Evolutionary conservation across 2,797 vertebrate genomes (phyloP).

Genomic region (Hafferia zeledoni): DNA sequence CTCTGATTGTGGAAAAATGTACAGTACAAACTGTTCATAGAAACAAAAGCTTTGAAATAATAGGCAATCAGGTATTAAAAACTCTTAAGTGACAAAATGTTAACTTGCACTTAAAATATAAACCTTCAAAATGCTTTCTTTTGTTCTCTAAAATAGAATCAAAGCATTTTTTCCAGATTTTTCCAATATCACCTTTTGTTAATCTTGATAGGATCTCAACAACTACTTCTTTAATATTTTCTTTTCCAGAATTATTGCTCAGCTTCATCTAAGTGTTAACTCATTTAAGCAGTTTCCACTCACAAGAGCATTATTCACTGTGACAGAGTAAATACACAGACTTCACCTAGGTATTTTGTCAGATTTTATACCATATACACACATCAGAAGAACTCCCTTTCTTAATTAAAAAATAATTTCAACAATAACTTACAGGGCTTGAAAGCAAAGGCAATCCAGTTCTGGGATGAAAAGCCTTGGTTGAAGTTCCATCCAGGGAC

Average conservation of each 20-base stretch:
- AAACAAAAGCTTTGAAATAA: slow-evolving; percentile 22
- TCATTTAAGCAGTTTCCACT: neutral
- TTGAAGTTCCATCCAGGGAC: slow-evolving; percentile 90
- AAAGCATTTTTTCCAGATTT: neutral
- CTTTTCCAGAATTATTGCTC: neutral
- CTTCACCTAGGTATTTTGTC: neutral
- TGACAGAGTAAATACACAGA: neutral
- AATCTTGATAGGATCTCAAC: neutral
- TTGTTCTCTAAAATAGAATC: neutral
- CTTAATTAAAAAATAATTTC: neutral
- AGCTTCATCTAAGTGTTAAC: neutral
- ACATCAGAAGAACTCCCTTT: neutral
- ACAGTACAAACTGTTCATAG: neutral
- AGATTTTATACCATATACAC: neutral
- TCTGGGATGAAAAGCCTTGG: slow-evolving; percentile 95
- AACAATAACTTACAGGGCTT: slow-evolving; percentile 88
- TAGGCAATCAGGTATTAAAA: neutral
- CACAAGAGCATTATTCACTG: neutral
- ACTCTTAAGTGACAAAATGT: neutral
- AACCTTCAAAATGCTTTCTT: neutral
- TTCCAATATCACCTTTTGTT: neutral
- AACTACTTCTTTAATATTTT: neutral
- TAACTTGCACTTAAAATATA: neutral
- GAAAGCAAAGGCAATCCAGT: slow-evolving; percentile 98
- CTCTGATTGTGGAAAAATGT: neutral